Percentiles rank a stretch among this genome's conserved stretches.
Conservation (phyloP, 2,888 invertebrate species). For the Loripinus fragilis region DNA sequence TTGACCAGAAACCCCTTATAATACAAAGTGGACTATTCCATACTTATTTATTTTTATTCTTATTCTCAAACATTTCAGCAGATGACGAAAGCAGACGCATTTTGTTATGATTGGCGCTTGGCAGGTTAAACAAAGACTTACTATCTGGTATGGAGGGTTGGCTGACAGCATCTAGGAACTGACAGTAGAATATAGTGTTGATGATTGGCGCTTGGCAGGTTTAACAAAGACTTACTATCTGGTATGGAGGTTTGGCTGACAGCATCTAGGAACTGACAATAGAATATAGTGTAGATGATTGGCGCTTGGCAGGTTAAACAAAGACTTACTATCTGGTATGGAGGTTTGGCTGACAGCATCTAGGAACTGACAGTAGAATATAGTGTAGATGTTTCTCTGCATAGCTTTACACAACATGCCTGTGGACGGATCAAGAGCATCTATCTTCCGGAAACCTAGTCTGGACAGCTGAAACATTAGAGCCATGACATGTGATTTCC, state of each 20-base stretch:
- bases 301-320: no score
- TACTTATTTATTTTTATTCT: no score
- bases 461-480: constrained; percentile 34
- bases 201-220: no score
- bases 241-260: constrained; percentile 35
- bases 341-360: constrained; percentile 39
- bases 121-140: no score
- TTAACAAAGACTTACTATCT: constrained; percentile 8
- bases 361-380: constrained; percentile 49
- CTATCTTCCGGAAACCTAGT: constrained; percentile 52
- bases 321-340: constrained; percentile 11
- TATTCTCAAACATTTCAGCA: no score
- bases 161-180: constrained; percentile 40
- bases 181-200: constrained; percentile 51
- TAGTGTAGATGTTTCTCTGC: constrained; percentile 49
- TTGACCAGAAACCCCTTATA: no score
- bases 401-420: constrained; percentile 58
- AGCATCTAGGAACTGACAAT: constrained; percentile 45
- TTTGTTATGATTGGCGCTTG: no score
- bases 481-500: no score
- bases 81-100: no score
- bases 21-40: no score
- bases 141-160: constrained; percentile 30
- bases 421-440: constrained; percentile 60
- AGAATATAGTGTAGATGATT: constrained; percentile 50